phyloP scores from a whole-genome alignment of 2,888 invertebrate species.

The Thalpophila matura region DNA sequence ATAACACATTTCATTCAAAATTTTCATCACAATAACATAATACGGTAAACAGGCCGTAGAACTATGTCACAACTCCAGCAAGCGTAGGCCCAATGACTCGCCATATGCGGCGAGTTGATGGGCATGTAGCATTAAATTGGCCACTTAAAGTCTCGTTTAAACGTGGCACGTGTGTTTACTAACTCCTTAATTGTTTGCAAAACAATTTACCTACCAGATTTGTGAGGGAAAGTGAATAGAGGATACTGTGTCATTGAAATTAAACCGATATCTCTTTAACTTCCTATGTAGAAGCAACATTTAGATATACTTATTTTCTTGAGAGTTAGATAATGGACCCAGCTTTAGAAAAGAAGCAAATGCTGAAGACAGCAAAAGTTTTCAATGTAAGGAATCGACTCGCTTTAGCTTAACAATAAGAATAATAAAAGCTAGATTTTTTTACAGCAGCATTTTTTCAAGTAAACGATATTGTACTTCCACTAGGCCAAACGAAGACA shows the following conservation, averaged over 20 bases:
- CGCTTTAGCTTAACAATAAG: no score
- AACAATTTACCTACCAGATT: slow-evolving; percentile 59
- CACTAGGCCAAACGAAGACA: slow-evolving; percentile 3
- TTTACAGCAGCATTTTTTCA: no score
- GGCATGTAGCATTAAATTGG: slow-evolving; percentile 78
- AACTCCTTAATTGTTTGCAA: slow-evolving; percentile 66
- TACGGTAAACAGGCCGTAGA: slow-evolving; percentile 32
- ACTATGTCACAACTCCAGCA: slow-evolving; percentile 65
- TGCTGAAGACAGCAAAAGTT: no score
- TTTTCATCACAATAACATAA: slow-evolving; percentile 15
- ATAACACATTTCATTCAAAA: neutral
- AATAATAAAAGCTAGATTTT: no score
- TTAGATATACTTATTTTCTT: neutral
- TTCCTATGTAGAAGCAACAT: neutral
- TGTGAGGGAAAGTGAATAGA: slow-evolving; percentile 61
- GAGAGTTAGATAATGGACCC: no score
- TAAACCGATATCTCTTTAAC: slow-evolving; percentile 11
- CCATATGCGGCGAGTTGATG: slow-evolving; percentile 79
- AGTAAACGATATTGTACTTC: no score
- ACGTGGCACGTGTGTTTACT: slow-evolving; percentile 64
- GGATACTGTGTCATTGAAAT: slow-evolving; percentile 29
- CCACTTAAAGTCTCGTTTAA: slow-evolving; percentile 73
- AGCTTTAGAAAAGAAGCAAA: no score
- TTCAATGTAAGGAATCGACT: neutral
- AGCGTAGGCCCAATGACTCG: slow-evolving; percentile 83